Percentiles rank a stretch among this genome's conserved stretches.
These are phyloP conservation scores for Mola mola DNA, from an alignment of 2,113 vertebrate genomes.

Conservation along the genomic window DNA sequence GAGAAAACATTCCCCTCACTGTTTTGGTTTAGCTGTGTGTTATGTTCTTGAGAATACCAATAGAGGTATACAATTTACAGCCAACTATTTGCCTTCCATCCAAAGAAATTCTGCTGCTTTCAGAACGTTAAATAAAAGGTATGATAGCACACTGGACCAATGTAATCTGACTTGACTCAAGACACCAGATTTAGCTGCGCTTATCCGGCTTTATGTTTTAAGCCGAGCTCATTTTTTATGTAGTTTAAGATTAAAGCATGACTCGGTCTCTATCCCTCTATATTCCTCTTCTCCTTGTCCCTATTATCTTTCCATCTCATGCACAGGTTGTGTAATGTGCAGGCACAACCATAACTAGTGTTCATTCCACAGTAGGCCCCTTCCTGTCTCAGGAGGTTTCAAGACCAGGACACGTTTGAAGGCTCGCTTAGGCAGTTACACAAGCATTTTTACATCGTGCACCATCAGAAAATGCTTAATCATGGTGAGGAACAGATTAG, in stretches of 20 bases:
- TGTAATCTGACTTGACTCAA: conserved; percentile 30
- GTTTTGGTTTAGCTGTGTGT: too few species aligned
- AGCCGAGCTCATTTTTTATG: conserved; percentile 28
- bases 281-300: background rate
- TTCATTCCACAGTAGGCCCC: conserved; percentile 2
- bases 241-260: conserved; percentile 30
- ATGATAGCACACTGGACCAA: background rate
- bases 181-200: conserved; percentile 19
- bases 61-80: too few species aligned
- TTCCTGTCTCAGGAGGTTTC: conserved; percentile 4
- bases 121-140: too few species aligned
- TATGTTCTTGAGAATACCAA: too few species aligned
- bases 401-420: conserved; percentile 26
- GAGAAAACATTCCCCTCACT: too few species aligned
- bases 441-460: conserved; percentile 1
- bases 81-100: too few species aligned
- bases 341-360: background rate
- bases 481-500: conserved; percentile 9
- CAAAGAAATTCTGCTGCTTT: too few species aligned
- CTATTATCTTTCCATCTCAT: too few species aligned
- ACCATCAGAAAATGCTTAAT: conserved; percentile 24
- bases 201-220: conserved; percentile 17
- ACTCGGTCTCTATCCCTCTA: background rate
- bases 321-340: background rate
- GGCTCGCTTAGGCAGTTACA: conserved; percentile 2